phyloP scores from a whole-genome alignment of 2,888 invertebrate genomes.

The Meandrusa payeni region DNA sequence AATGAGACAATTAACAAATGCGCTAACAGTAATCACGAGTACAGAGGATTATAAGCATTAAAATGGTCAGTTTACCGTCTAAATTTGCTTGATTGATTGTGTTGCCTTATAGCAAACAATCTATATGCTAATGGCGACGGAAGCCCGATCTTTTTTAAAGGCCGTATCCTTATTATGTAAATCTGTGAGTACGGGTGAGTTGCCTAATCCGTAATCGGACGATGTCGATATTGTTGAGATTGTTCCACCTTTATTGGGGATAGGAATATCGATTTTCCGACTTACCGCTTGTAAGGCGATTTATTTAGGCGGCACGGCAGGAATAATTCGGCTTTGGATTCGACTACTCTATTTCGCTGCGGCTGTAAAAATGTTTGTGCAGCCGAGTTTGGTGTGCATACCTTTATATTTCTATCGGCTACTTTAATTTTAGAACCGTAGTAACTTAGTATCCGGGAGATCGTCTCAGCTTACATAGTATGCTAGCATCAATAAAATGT shows the following conservation, averaged over 20 bases:
- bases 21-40: background rate
- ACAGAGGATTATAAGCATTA: conserved; percentile 9
- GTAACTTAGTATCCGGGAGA: too few species aligned
- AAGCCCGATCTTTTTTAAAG: conserved; percentile 42
- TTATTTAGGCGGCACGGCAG: conserved; percentile 24
- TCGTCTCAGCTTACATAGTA: too few species aligned
- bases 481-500: too few species aligned
- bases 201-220: conserved; percentile 56
- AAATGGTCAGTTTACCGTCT: conserved; percentile 12
- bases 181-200: conserved; percentile 48
- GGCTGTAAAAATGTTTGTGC: conserved; percentile 9
- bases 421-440: background rate
- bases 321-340: conserved; percentile 23
- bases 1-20: background rate
- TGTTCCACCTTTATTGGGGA: conserved; percentile 31
- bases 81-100: conserved; percentile 53
- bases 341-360: conserved; percentile 22
- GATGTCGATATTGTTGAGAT: conserved; percentile 40
- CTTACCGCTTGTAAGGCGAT: conserved; percentile 22
- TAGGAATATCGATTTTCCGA: conserved; percentile 25
- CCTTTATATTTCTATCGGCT: background rate
- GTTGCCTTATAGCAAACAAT: conserved; percentile 52
- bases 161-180: conserved; percentile 63
- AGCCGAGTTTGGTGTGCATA: background rate
- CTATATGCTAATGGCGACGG: conserved; percentile 58